These are phyloP conservation scores for Siderastrea radians DNA, from an alignment of 92 coral and sea anemone genomes.

Conservation along the genomic window DNA sequence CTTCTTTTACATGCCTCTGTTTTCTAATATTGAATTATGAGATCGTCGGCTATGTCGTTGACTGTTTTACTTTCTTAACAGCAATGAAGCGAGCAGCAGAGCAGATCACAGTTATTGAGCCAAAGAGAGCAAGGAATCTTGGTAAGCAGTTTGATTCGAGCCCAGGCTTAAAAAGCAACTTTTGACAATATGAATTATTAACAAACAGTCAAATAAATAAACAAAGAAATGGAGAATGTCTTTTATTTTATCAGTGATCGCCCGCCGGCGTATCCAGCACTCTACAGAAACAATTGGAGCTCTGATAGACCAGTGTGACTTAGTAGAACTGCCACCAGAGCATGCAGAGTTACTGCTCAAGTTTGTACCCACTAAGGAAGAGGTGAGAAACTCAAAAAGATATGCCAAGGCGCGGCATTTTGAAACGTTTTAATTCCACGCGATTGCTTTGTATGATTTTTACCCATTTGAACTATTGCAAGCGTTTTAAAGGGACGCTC, in stretches of 20 bases:
- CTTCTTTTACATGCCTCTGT: no score
- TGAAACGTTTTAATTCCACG: no score
- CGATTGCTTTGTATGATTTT: no score
- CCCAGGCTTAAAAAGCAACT: no score
- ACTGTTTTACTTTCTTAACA: slow-evolving; percentile 11
- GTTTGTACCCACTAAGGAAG: slow-evolving; percentile 96
- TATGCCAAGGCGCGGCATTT: no score
- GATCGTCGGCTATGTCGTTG: not conserved
- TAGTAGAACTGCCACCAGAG: slow-evolving; percentile 93
- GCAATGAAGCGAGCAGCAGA: slow-evolving; percentile 95
- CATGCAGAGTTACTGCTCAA: slow-evolving; percentile 96
- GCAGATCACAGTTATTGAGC: slow-evolving; percentile 90
- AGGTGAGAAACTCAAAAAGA: slow-evolving; percentile 63
- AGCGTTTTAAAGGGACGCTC: no score
- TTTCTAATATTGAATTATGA: no score
- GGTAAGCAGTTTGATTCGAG: slow-evolving; percentile 61
- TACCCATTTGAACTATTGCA: no score
- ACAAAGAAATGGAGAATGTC: no score
- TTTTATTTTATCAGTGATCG: slow-evolving; percentile 77
- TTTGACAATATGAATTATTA: no score
- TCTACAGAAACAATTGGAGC: slow-evolving; percentile 81
- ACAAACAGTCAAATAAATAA: no score
- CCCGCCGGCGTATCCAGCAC: slow-evolving; percentile 95
- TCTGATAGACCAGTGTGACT: slow-evolving; percentile 86
- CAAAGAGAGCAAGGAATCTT: slow-evolving; percentile 95